Evolutionary conservation across 2,797 vertebrate genomes (phyloP).

Genomic region (Mallotus villosus): DNA sequence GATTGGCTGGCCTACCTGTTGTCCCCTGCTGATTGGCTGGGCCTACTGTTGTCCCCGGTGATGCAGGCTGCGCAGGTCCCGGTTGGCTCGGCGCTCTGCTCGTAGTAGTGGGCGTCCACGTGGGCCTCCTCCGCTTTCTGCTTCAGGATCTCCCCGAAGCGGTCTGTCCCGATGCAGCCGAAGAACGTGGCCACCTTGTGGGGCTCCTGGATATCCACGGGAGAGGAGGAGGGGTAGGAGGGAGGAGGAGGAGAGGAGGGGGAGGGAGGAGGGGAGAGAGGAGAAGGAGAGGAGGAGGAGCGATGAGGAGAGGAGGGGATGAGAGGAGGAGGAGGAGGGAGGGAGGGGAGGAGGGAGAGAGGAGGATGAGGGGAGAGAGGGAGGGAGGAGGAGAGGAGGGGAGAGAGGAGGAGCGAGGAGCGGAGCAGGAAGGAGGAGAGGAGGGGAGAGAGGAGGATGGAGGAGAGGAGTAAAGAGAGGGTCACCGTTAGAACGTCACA

Average conservation of each 20-base stretch:
- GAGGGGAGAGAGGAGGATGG: background rate
- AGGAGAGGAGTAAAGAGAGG: background rate
- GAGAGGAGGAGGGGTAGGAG: too few species aligned
- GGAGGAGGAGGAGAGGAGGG: background rate
- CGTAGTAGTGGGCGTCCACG: constrained; percentile 92
- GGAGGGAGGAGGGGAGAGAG: too few species aligned
- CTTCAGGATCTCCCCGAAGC: constrained; percentile 93
- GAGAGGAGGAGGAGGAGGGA: background rate
- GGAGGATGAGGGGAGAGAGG: background rate
- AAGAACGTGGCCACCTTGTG: constrained; percentile 93
- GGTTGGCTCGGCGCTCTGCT: constrained; percentile 91
- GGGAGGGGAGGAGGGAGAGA: background rate
- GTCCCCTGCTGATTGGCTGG: constrained; percentile 24
- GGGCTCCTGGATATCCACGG: constrained; percentile 97
- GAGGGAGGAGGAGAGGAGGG: background rate
- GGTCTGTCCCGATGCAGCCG: constrained; percentile 94
- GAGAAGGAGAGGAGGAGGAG: too few species aligned
- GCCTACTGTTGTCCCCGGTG: constrained; percentile 88
- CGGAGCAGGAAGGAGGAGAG: background rate
- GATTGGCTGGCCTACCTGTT: constrained; percentile 75
- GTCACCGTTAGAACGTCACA: too few species aligned
- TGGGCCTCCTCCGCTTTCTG: constrained; percentile 89
- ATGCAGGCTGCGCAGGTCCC: constrained; percentile 96
- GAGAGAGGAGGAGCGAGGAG: background rate
- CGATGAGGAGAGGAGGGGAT: background rate